Percentiles rank a stretch among this genome's conserved stretches.
phyloP scores from a whole-genome alignment of 2,113 vertebrate species.

The Egretta garzetta region DNA sequence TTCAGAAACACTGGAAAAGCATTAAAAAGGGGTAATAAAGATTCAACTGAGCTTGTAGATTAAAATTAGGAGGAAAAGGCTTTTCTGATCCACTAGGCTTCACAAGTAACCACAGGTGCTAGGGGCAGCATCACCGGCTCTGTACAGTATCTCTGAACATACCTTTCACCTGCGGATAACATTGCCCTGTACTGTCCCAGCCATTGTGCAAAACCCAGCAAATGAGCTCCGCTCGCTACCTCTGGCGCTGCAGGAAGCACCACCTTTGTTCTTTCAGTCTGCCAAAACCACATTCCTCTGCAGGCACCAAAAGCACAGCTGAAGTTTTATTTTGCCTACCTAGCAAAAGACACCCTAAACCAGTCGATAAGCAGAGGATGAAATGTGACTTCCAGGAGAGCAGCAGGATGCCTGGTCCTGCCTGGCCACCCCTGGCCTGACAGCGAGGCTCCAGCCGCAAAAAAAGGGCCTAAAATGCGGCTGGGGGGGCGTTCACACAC shows the following conservation, averaged over 20 bases:
- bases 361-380: accelerated
- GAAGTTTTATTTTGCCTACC: neutral
- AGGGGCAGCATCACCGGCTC: neutral
- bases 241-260: neutral
- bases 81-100: neutral
- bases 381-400: neutral
- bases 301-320: neutral
- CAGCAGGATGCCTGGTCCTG: neutral
- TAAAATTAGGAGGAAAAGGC: neutral
- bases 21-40: neutral
- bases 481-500: neutral
- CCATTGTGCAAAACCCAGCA: neutral
- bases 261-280: neutral
- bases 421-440: neutral
- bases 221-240: neutral
- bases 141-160: neutral
- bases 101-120: neutral
- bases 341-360: neutral
- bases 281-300: neutral
- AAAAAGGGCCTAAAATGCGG: neutral
- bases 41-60: neutral
- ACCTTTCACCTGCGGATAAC: neutral
- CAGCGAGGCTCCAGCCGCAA: neutral
- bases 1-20: neutral
- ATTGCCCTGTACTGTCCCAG: neutral